phyloP scores from a whole-genome alignment of 2,888 invertebrate species.

The Eumerus sabulonum region DNA sequence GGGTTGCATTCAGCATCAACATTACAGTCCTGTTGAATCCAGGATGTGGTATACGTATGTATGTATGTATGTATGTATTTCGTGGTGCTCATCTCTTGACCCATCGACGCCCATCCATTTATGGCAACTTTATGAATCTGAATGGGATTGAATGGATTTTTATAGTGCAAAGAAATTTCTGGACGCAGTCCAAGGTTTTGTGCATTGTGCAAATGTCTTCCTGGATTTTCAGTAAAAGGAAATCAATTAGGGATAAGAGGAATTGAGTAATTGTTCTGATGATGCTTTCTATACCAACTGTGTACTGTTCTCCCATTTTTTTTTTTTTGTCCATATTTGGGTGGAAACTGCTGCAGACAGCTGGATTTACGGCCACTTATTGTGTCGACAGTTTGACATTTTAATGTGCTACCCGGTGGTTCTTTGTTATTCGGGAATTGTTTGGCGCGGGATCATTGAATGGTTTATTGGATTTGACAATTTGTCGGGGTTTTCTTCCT shows the following conservation, averaged over 20 bases:
- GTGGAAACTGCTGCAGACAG: slow-evolving; percentile 42
- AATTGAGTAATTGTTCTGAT: slow-evolving; percentile 67
- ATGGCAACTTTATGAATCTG: slow-evolving; percentile 53
- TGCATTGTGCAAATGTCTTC: slow-evolving; percentile 61
- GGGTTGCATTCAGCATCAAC: slow-evolving; percentile 47
- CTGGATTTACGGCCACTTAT: slow-evolving; percentile 58
- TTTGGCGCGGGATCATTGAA: no score
- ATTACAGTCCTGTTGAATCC: slow-evolving; percentile 14
- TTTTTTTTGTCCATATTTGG: background rate
- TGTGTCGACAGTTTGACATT: slow-evolving; percentile 37
- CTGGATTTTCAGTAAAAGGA: slow-evolving; percentile 60
- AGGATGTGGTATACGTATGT: background rate
- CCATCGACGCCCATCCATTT: background rate
- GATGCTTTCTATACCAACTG: slow-evolving; percentile 30
- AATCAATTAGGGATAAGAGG: slow-evolving; percentile 66
- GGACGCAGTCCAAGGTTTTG: slow-evolving; percentile 55
- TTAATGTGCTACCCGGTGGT: background rate
- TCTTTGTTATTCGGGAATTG: no score
- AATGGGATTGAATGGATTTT: slow-evolving; percentile 52
- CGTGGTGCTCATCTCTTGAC: background rate
- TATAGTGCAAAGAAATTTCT: slow-evolving; percentile 46
- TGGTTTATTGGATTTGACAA: no score
- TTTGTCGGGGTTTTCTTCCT: no score
- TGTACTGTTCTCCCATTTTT: slow-evolving; percentile 31
- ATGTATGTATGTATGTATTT: background rate